A percentile compares a stretch with the other conserved stretches of the same genome.
Evolutionary conservation across 2,888 invertebrate species (phyloP).

Genomic region (Masnerella sp.): DNA sequence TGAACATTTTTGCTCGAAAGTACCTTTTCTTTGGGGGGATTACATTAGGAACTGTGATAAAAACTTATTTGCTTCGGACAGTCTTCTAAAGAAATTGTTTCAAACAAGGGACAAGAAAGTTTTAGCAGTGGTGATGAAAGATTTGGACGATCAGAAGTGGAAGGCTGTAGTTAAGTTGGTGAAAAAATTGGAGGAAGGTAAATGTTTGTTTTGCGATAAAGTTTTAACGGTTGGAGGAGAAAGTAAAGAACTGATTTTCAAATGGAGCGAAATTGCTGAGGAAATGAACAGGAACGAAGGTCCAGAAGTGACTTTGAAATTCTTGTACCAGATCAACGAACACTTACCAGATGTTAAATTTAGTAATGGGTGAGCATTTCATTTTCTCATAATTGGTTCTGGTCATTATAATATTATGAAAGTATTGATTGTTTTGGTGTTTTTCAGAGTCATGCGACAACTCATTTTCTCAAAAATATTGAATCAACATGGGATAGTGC

Average conservation of each 20-base stretch:
- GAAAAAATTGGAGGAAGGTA: conserved; percentile 80
- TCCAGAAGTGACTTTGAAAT: conserved; percentile 79
- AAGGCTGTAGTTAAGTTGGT: conserved; percentile 80
- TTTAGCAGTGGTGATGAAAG: conserved; percentile 79
- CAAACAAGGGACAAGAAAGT: conserved; percentile 81
- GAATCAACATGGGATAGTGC: conserved; percentile 68
- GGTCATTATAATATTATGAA: too few species aligned
- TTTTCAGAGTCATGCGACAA: conserved; percentile 72
- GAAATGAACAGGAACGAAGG: conserved; percentile 82
- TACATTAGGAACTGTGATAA: conserved; percentile 79
- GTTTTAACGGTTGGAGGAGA: conserved; percentile 71
- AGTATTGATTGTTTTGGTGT: too few species aligned
- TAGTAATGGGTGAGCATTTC: conserved; percentile 79
- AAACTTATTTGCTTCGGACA: conserved; percentile 66
- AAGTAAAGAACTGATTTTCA: conserved; percentile 74
- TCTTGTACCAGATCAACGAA: conserved; percentile 80
- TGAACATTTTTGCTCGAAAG: conserved; percentile 78
- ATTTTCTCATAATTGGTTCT: too few species aligned
- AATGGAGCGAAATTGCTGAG: conserved; percentile 82
- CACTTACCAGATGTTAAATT: conserved; percentile 81
- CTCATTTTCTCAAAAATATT: conserved; percentile 74
- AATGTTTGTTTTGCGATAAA: conserved; percentile 82
- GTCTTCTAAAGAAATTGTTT: conserved; percentile 74
- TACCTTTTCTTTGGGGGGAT: conserved; percentile 83
- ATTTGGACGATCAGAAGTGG: conserved; percentile 82